Evolutionary conservation across 2,113 vertebrate species (phyloP).

Genomic region (Numida meleagris): DNA sequence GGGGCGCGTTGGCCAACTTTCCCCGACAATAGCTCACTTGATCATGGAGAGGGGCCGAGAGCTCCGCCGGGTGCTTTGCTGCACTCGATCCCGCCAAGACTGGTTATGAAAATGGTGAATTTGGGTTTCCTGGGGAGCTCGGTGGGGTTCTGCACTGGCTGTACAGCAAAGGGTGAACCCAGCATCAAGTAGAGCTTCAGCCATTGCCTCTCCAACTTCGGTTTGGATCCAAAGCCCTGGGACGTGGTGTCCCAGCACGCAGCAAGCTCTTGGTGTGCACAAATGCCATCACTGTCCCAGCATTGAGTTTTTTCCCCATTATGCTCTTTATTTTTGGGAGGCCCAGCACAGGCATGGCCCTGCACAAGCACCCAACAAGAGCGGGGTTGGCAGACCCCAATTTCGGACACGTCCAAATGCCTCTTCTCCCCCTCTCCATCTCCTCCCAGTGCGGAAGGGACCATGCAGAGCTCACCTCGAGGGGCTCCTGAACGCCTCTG

Average conservation of each 20-base stretch:
- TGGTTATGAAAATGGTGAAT: background rate
- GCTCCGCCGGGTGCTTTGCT: background rate
- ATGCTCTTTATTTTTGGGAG: background rate
- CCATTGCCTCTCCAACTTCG: background rate
- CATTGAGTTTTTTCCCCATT: background rate
- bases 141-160: fast-evolving
- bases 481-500: background rate
- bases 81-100: background rate
- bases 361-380: background rate
- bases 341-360: background rate
- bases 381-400: background rate
- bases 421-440: background rate
- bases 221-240: background rate
- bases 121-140: background rate
- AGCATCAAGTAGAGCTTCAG: fast-evolving
- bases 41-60: background rate
- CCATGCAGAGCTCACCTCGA: fast-evolving
- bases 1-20: background rate
- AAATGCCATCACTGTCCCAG: fast-evolving
- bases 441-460: background rate
- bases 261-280: fast-evolving
- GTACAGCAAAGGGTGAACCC: background rate
- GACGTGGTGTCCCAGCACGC: fast-evolving
- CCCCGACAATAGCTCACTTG: constrained; percentile 57
- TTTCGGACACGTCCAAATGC: background rate